These are phyloP conservation scores for Catostylus mosaicus DNA, from an alignment of 30 jellyfish, hydroid and myxozoan genomes.

Conservation along the genomic window DNA sequence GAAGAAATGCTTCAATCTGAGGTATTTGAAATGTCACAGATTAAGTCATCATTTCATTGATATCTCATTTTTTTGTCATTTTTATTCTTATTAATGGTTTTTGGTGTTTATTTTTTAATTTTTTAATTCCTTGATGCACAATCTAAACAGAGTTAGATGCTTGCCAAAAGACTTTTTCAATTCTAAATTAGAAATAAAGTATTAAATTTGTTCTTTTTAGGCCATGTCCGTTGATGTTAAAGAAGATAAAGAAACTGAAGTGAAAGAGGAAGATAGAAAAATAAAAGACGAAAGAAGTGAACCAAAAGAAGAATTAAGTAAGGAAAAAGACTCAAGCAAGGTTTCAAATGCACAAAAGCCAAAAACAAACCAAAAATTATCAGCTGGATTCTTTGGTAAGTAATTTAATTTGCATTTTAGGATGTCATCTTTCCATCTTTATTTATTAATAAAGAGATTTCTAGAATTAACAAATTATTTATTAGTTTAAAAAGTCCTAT, in stretches of 20 bases:
- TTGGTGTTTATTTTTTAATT: background rate
- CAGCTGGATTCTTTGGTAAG: slow-evolving; percentile 51
- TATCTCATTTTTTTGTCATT: background rate
- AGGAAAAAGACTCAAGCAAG: background rate
- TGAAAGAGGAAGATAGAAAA: background rate
- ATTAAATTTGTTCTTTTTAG: background rate
- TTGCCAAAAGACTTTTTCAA: background rate
- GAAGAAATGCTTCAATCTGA: background rate
- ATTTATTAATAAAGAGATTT: too few relatives aligned
- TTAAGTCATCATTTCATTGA: too few relatives aligned
- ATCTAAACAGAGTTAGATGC: too few relatives aligned
- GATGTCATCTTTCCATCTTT: too few relatives aligned
- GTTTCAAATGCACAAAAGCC: background rate
- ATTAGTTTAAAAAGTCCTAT: background rate
- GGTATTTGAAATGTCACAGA: background rate
- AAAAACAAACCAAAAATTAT: background rate
- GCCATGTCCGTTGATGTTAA: background rate
- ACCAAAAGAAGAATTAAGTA: background rate
- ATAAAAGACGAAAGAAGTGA: background rate
- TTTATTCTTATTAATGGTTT: background rate
- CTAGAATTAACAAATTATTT: background rate
- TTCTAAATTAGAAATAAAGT: too few relatives aligned
- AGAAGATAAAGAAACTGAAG: background rate
- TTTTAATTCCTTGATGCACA: background rate
- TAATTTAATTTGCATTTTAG: background rate